These are phyloP conservation scores for Prionailurus bengalensis DNA, from an alignment of 2,113 vertebrate genomes.

Conservation along the genomic window DNA sequence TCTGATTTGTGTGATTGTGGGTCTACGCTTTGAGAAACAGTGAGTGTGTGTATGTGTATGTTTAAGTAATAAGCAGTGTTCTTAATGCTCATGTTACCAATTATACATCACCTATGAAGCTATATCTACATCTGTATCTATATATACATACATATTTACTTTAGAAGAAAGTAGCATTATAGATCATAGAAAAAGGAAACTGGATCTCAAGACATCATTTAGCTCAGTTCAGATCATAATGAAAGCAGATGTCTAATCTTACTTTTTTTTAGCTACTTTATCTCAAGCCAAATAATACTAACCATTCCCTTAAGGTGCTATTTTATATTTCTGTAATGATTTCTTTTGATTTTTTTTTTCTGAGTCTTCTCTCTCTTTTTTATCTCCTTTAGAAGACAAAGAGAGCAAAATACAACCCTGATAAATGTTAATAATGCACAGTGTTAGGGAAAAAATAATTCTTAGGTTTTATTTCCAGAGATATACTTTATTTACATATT, in stretches of 20 bases:
- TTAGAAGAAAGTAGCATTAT: constrained; percentile 10
- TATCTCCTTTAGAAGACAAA: not conserved
- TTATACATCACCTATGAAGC: not conserved
- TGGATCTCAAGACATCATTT: not conserved
- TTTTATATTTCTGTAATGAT: not conserved
- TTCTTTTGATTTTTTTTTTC: not conserved
- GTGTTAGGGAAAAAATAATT: not conserved
- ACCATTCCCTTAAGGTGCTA: not conserved
- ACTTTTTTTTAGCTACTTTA: not conserved
- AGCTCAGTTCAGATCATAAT: not conserved
- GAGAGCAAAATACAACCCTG: not conserved
- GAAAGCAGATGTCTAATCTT: not conserved
- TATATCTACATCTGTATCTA: not conserved
- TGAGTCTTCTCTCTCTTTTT: not conserved
- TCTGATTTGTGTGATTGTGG: not conserved
- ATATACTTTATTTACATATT: not conserved
- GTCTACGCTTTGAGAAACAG: not conserved
- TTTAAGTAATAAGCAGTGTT: not conserved
- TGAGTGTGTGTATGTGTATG: not conserved
- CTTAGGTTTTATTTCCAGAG: not conserved
- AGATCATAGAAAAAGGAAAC: not conserved
- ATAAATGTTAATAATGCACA: not conserved
- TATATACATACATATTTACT: not conserved
- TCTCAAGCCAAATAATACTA: not conserved
- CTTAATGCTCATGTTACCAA: not conserved